phyloP scores from a whole-genome alignment of 2,113 vertebrate genomes.

The Pseudorhombus dupliciocellatus region DNA sequence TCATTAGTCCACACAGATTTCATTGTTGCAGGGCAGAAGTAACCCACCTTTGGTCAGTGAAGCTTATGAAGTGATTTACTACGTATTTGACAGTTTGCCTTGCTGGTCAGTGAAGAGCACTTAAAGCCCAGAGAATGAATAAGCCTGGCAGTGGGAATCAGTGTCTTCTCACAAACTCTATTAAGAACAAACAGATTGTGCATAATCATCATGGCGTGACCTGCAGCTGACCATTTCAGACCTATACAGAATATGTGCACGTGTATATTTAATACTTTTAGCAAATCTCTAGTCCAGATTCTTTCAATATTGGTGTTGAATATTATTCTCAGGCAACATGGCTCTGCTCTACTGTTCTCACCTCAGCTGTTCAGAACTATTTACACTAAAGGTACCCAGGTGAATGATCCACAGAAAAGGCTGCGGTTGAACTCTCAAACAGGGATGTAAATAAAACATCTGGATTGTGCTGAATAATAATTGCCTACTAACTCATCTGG shows the following conservation, averaged over 20 bases:
- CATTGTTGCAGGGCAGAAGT: not conserved
- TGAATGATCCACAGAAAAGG: not conserved
- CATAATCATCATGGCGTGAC: not conserved
- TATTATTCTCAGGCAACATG: not conserved
- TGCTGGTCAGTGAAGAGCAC: too few relatives aligned
- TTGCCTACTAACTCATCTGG: not conserved
- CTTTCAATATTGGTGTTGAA: not conserved
- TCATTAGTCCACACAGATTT: not conserved
- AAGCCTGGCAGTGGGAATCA: not conserved
- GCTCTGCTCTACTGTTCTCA: not conserved
- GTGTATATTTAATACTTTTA: slow-evolving; percentile 6
- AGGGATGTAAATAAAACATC: not conserved
- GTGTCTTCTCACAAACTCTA: not conserved
- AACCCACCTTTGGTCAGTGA: not conserved
- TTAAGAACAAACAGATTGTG: slow-evolving; percentile 4
- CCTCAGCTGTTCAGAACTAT: not conserved
- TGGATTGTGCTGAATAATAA: not conserved
- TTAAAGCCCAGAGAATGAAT: too few relatives aligned
- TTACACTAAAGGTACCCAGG: slow-evolving; percentile 1
- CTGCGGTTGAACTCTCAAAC: not conserved
- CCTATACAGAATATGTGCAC: not conserved
- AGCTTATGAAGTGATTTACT: not conserved
- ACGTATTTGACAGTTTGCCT: slow-evolving; percentile 6
- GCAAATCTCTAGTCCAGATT: not conserved
- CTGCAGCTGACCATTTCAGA: too few relatives aligned